These are phyloP conservation scores for Reticulitermes lucifugus DNA, from an alignment of 2,888 invertebrate genomes.

Conservation along the genomic window DNA sequence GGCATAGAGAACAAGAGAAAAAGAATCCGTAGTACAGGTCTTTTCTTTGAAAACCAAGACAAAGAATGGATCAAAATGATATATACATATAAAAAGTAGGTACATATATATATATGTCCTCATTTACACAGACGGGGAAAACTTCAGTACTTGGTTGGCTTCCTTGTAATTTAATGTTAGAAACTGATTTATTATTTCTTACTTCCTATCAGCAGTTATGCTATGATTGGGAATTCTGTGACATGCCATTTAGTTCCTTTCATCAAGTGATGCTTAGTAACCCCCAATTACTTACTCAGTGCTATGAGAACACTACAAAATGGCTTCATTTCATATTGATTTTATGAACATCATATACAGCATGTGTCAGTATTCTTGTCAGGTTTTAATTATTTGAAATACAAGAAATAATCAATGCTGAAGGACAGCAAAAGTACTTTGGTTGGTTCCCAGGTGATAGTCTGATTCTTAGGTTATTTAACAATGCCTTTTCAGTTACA, in stretches of 20 bases:
- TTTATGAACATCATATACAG: too few species aligned
- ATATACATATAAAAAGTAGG: background rate
- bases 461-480: too few species aligned
- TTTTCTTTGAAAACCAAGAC: constrained; percentile 22
- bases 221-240: background rate
- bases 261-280: background rate
- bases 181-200: constrained; percentile 10
- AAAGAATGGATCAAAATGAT: constrained; percentile 7
- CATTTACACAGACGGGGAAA: background rate
- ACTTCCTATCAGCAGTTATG: background rate
- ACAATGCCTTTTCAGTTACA: too few species aligned
- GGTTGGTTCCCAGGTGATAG: too few species aligned
- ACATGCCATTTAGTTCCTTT: background rate
- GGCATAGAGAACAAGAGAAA: background rate
- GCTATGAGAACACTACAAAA: too few species aligned
- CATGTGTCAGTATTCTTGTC: too few species aligned
- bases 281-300: too few species aligned
- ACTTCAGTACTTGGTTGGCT: background rate
- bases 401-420: too few species aligned
- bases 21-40: constrained; percentile 1
- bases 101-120: background rate
- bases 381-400: too few species aligned
- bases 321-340: too few species aligned
- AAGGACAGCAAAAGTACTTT: too few species aligned
- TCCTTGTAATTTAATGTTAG: background rate